Evolutionary conservation across 2,888 invertebrate species (phyloP), one percentile per base, ranked within the genome.

Genomic region (Nudaria mundana): DNA sequence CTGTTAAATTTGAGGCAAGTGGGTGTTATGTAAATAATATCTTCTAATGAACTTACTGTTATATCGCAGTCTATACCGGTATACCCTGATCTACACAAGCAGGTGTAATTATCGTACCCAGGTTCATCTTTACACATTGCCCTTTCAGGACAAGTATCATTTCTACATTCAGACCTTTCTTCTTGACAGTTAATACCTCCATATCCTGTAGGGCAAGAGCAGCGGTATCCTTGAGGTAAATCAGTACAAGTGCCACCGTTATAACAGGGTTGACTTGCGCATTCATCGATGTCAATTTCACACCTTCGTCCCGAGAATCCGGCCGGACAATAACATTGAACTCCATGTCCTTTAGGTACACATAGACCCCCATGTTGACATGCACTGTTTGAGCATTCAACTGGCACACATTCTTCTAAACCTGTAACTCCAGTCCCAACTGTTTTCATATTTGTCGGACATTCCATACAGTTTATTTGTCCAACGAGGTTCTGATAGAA

Each of bases 81-180:
- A 71, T 98, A 99, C 35, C 98, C 98, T 48, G 96, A 94, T 69
- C 97, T 91, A 71, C 99, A 99, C 6, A 98, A 89, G 71, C 99
- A 99, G 1, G 97, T 97, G 65, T 93, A 94, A 68, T 97, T 97
- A 62, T 95, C 95, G 58, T 92, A 93, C 43, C 95, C 97, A 12
- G 95, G 97, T 79, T 94, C 96, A 76, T 98, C 97, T 83, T 98
- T 98, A 79, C 99, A 99, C 96, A 98, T 97, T 3, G 98, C 98
- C 65, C 97, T 91, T 70, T 97, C 98, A 1, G 97, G 97, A 63
- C 99, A 99, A 0, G 98, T 96, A 48, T 96, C 95, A 68, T 94
- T 95, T 56, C 90, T 90, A 70, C 97, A 98, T 63, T 98, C 97
- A 10, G 95, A 94, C 61, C 94, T 92, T 78, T 98, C 97, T 71